phyloP scores from a whole-genome alignment of 2,113 vertebrate genomes.

The human region DNA sequence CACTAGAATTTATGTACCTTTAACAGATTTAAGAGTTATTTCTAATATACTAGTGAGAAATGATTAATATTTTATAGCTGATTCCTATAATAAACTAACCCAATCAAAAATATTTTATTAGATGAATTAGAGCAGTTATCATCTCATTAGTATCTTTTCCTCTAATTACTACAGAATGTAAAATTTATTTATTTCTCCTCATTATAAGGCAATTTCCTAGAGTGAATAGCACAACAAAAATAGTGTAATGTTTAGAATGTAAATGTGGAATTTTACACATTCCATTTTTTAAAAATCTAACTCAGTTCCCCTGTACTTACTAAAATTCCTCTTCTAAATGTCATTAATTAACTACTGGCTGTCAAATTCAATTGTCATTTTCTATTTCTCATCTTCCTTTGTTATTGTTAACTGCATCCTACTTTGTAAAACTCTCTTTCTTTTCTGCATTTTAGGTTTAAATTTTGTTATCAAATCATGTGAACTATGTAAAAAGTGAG shows the following conservation, averaged over 20 bases:
- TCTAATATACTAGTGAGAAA: conserved; percentile 1
- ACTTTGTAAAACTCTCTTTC: neutral
- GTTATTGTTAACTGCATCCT: neutral
- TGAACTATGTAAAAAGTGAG: neutral
- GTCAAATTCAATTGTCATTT: neutral
- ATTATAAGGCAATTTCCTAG: conserved; percentile 19
- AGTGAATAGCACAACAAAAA: neutral
- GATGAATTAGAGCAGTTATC: neutral
- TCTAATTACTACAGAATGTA: conserved; percentile 23
- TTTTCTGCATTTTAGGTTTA: conserved; percentile 23
- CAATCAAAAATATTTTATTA: conserved; percentile 40
- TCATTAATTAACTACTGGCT: neutral
- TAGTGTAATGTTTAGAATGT: neutral
- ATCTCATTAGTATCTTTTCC: neutral
- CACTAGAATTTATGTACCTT: conserved; percentile 12
- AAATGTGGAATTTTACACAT: neutral
- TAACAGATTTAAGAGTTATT: neutral
- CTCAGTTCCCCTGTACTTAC: neutral
- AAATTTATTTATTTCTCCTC: conserved; percentile 29
- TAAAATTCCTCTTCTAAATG: neutral
- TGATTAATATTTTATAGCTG: conserved; percentile 36
- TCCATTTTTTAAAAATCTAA: conserved; percentile 13
- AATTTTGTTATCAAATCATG: neutral
- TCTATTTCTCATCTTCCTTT: neutral
- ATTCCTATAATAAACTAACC: neutral